These are phyloP conservation scores for Pagetopsis macropterus DNA, from an alignment of 2,797 vertebrate species.

Conservation along the genomic window DNA sequence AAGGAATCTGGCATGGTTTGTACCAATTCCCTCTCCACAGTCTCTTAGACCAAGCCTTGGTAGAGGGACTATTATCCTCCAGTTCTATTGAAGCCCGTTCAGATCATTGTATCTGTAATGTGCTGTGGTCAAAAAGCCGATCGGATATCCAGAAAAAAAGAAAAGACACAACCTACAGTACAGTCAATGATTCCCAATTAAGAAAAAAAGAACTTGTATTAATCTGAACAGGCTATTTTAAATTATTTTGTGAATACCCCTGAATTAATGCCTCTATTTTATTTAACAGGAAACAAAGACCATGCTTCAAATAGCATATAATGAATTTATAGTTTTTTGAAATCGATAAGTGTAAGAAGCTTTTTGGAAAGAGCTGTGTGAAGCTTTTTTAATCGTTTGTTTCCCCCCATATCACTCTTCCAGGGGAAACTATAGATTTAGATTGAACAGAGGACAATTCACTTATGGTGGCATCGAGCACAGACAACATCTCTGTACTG, in stretches of 20 bases:
- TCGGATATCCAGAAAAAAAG: not conserved
- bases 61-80: slow-evolving; percentile 14
- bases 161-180: too few relatives aligned
- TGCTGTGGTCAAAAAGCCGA: not conserved
- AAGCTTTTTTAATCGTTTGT: too few relatives aligned
- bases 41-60: slow-evolving; percentile 11
- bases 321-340: slow-evolving; percentile 31
- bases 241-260: not conserved
- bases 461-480: not conserved
- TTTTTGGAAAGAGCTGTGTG: not conserved
- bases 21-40: slow-evolving; percentile 4
- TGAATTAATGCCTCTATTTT: not conserved
- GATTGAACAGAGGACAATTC: not conserved
- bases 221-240: slow-evolving; percentile 2
- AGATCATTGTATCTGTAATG: not conserved
- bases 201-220: not conserved
- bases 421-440: not conserved
- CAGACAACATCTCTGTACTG: not conserved
- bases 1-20: slow-evolving; percentile 51
- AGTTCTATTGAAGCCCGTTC: not conserved
- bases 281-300: slow-evolving; percentile 25
- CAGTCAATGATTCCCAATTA: not conserved
- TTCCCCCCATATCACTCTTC: too few relatives aligned
- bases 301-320: slow-evolving; percentile 15
- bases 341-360: slow-evolving; percentile 3